Percentiles rank a stretch among this genome's conserved stretches.
phyloP scores from a whole-genome alignment of 2,797 vertebrate genomes.

The Orientallactaga sibirica region DNA sequence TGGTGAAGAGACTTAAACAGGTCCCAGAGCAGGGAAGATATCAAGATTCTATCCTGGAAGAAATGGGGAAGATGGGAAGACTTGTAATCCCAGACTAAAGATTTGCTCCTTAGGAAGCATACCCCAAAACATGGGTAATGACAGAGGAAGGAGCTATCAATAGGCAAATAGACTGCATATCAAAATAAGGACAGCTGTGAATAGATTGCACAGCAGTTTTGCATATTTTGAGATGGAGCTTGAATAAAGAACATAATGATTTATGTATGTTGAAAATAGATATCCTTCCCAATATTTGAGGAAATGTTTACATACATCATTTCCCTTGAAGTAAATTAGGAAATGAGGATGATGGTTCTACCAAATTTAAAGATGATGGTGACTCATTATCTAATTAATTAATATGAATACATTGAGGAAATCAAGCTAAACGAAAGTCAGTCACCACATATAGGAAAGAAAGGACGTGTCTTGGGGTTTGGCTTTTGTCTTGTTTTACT shows the following conservation, averaged over 20 bases:
- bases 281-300: constrained; percentile 61
- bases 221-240: constrained; percentile 35
- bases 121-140: background rate
- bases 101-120: background rate
- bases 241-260: constrained; percentile 52
- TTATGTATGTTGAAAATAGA: constrained; percentile 60
- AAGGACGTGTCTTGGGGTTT: background rate
- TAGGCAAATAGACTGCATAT: background rate
- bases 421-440: constrained; percentile 81
- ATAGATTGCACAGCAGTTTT: constrained; percentile 26
- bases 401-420: constrained; percentile 80
- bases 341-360: constrained; percentile 79
- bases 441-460: constrained; percentile 68
- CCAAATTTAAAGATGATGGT: constrained; percentile 70
- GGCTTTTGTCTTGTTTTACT: background rate
- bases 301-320: constrained; percentile 75
- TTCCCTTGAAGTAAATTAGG: constrained; percentile 72
- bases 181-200: background rate
- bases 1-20: background rate
- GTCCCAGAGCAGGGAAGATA: background rate
- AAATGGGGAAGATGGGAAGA: background rate
- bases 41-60: background rate
- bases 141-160: background rate
- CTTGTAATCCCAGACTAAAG: background rate
- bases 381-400: constrained; percentile 84